Base-by-base conservation (phyloP, 2,113 vertebrate genomes). In the Gymnogyps californianus region DNA sequence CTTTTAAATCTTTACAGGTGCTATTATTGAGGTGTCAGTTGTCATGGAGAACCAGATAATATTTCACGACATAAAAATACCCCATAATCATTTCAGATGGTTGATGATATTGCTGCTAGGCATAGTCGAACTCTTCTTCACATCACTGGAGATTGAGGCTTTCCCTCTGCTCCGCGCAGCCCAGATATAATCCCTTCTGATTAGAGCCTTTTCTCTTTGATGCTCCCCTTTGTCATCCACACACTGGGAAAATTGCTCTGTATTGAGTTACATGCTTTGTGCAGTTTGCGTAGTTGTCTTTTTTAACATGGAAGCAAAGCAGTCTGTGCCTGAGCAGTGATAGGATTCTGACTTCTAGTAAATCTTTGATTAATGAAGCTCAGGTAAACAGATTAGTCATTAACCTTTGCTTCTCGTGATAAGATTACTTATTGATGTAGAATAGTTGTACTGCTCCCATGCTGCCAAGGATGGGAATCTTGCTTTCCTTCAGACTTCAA, bases 301-400 rank as follows among this genome's bases (percentile, higher is more conserved):
- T 89, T 94, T 89, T 67, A 95, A 94, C 95, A 88, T 95, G 79
- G 91, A 94, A 96, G 91, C 80, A 88, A 91, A 94, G 79, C 82
- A 88, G 44, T 34, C 85, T 91, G 59, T 90, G 89, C 76, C 76
- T 64, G 79, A 91, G 89, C 71, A 74, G 87, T 0, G 1, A 74
- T 19, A 70, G 88, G 84, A 95, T 87, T 93, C 93, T 92, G 95
- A 93, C 79, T 96, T 88, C 76, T 82, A 79, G 94, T 95, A 96
- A 96, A 96, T 94, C 95, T 96, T 96, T 97, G 96, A 96, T 97
- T 97, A 97, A 97, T 96, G 91, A 95, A 97, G 89, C 94, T 94
- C 89, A 90, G 94, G 96, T 97, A 97, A 97, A 97, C 96, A 95
- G 96, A 97, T 97, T 94, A 97, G 94, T 94, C 96, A 97, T 97